Base-by-base conservation (phyloP, 2,113 vertebrate genomes). In the Tupaia tana region DNA sequence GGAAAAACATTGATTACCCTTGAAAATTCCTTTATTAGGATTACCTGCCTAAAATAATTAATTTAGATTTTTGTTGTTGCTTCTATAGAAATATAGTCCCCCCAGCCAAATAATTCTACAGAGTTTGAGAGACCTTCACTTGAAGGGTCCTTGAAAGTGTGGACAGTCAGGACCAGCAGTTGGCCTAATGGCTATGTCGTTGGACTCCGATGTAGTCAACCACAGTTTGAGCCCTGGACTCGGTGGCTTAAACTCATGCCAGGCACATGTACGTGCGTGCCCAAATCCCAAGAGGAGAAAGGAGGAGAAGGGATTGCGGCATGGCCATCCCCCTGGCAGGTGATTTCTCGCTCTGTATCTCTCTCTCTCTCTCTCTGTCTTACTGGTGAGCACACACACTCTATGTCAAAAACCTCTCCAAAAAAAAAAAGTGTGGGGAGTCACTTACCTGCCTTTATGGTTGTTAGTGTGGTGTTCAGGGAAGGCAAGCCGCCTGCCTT, bases 201-300 rank as follows among this genome's bases (percentile, higher is more conserved):
- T 43, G 43, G 43, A 43, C 43, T 43, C 43, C 43, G 3, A 43
- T 43, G 43, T 43, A n/a, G n/a, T n/a, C n/a, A n/a, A n/a, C n/a
- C n/a, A n/a, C n/a, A 43, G 43, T 43, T 43, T 43, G 43, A 43
- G 43, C 5, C 43, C 43, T 5, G 43, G 43, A 43, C 43, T 5
- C 5, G 5, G 5, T 43, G 43, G 43, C 3, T 43, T 43, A 43
- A 43, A 43, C 43, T 43, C 43, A 43, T 5, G 43, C 43, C 43
- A 43, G 43, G 43, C 43, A 43, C 43, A 43, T 43, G 43, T 43
- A 43, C 43, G 43, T 43, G 43, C 43, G 43, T 43, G 43, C 43
- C 43, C 43, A 43, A 43, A 5, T n/a, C n/a, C 3, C 5, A 3
- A 3, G 3, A 5, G 5, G 43, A 43, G 43, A 5, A 43, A 5